Percentiles rank a stretch among this genome's conserved stretches.
Evolutionary conservation across 2,888 invertebrate genomes (phyloP).

Genomic region (Carabus problematicus): DNA sequence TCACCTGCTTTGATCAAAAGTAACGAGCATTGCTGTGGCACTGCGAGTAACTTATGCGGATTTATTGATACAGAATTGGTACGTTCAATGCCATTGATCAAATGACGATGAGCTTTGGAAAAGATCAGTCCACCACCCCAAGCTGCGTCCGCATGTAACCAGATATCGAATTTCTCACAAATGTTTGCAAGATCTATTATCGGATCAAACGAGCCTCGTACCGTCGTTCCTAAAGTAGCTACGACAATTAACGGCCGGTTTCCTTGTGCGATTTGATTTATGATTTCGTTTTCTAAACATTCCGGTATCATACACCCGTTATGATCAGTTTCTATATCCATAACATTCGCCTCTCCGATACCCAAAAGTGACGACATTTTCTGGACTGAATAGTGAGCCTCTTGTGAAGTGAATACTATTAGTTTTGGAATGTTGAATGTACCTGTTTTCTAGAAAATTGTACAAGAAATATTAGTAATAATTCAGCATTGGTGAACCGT

Average conservation of each 20-base stretch:
- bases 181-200: conserved; percentile 62
- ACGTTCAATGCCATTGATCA: conserved; percentile 63
- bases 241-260: conserved; percentile 60
- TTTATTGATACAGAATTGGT: conserved; percentile 68
- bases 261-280: conserved; percentile 52
- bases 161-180: conserved; percentile 61
- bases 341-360: conserved; percentile 65
- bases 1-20: conserved; percentile 58
- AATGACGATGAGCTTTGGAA: conserved; percentile 60
- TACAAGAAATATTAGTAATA: not conserved
- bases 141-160: conserved; percentile 68
- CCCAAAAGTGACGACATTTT: conserved; percentile 67
- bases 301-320: conserved; percentile 57
- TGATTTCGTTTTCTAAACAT: conserved; percentile 56
- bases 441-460: conserved; percentile 56
- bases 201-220: conserved; percentile 67
- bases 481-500: too few species aligned
- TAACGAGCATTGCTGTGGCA: conserved; percentile 65
- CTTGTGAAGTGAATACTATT: conserved; percentile 64
- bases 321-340: conserved; percentile 59
- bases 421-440: conserved; percentile 56
- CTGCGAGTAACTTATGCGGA: conserved; percentile 68
- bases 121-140: conserved; percentile 69
- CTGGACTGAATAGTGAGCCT: conserved; percentile 68
- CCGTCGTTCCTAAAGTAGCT: conserved; percentile 64